Conservation (phyloP, 2,113 vertebrate species). For the Brachyhypopomus occidentalis region DNA sequence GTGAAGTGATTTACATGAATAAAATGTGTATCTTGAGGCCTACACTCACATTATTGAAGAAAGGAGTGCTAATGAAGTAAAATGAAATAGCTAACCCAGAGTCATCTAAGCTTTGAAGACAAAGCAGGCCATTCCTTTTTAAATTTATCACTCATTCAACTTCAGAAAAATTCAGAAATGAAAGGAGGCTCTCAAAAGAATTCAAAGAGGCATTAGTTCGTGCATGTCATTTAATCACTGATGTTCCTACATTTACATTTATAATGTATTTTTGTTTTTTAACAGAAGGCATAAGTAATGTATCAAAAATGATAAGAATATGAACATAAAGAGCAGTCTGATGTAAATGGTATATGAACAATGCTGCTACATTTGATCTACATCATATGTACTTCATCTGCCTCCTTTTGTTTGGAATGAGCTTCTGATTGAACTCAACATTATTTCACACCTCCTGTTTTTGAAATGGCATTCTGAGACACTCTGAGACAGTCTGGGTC, state of each 20-base stretch:
- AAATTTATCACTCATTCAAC: background rate
- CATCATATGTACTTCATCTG: background rate
- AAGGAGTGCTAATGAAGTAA: background rate
- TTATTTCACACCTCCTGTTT: background rate
- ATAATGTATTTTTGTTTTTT: background rate
- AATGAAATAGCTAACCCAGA: background rate
- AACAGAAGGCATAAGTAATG: background rate
- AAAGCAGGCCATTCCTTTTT: background rate
- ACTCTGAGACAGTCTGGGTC: too few relatives aligned
- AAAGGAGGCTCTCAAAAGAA: background rate
- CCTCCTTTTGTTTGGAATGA: background rate
- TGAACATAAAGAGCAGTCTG: background rate
- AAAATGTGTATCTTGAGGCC: too few relatives aligned
- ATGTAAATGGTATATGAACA: background rate
- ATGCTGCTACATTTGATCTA: background rate
- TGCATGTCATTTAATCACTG: background rate
- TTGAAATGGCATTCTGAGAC: conserved; percentile 1
- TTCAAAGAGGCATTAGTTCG: background rate
- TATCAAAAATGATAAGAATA: background rate
- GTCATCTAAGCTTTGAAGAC: background rate
- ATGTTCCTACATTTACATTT: background rate
- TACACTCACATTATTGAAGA: background rate
- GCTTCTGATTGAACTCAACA: background rate
- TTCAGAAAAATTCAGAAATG: background rate
- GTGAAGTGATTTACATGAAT: too few relatives aligned